Evolutionary conservation across 1,140 invertebrate genomes (phyloP).

Genomic region (Watersipora subatra): DNA sequence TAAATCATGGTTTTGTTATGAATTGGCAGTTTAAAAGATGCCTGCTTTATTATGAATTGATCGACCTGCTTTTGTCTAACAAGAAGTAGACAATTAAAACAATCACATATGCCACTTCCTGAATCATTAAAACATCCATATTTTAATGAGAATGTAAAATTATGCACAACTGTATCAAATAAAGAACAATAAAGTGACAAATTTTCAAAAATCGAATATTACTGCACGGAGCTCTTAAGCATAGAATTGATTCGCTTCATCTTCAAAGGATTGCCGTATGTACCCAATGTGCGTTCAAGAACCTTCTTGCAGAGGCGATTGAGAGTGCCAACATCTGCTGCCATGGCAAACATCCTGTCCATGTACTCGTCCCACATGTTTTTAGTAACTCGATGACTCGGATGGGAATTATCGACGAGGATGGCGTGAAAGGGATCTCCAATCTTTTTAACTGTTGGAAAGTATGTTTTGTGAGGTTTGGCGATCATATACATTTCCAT

Average conservation of each 20-base stretch:
- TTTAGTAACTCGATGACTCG: not conserved
- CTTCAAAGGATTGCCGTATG: not conserved
- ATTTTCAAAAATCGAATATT: too few relatives aligned
- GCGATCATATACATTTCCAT: not conserved
- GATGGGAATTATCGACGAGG: not conserved
- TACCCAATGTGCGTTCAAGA: not conserved
- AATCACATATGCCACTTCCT: too few relatives aligned
- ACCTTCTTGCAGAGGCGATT: not conserved
- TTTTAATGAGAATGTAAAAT: too few relatives aligned
- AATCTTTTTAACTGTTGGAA: not conserved
- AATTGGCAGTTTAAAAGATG: too few relatives aligned
- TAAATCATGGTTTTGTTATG: too few relatives aligned
- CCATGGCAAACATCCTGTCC: not conserved
- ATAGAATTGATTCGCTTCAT: not conserved
- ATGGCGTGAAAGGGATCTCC: not conserved
- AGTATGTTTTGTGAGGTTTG: not conserved
- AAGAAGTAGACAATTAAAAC: too few relatives aligned
- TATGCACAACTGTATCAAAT: too few relatives aligned
- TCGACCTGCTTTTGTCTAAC: too few relatives aligned
- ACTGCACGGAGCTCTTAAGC: too few relatives aligned
- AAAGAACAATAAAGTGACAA: too few relatives aligned
- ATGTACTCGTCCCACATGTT: not conserved
- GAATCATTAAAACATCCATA: too few relatives aligned
- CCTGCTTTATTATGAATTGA: too few relatives aligned
- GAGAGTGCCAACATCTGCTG: not conserved